Evolutionary conservation across 1,140 invertebrate genomes (phyloP).

Genomic region (Microplitis demolitor): DNA sequence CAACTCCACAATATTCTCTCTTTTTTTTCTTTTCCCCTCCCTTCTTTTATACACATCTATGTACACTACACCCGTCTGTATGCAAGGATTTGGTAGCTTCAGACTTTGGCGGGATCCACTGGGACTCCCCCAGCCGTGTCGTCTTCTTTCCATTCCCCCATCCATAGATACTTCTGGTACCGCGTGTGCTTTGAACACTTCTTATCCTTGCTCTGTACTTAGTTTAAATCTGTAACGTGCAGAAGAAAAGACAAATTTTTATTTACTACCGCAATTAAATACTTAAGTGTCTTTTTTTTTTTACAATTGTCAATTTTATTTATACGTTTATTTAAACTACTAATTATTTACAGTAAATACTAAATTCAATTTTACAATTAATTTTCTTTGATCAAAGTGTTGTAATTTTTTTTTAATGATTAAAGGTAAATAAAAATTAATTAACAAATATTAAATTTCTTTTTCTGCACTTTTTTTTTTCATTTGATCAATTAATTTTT

Average conservation of each 20-base stretch:
- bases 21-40: neutral
- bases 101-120: neutral
- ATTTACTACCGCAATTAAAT: neutral
- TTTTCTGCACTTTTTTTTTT: too few species aligned
- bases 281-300: neutral
- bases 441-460: too few species aligned
- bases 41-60: neutral
- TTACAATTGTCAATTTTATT: too few species aligned
- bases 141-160: constrained; percentile 18
- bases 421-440: too few species aligned
- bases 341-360: too few species aligned
- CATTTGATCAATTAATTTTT: too few species aligned
- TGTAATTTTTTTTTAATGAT: too few species aligned
- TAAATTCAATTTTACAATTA: too few species aligned
- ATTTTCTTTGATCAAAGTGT: too few species aligned
- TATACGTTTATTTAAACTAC: too few species aligned
- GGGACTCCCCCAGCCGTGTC: constrained; percentile 14
- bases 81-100: neutral
- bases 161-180: neutral
- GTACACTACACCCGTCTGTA: neutral
- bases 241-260: neutral
- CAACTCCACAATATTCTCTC: constrained; percentile 54
- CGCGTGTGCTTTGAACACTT: constrained; percentile 36
- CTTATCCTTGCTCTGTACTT: constrained; percentile 34
- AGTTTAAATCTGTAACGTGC: constrained; percentile 40